phyloP scores from a whole-genome alignment of 2,113 vertebrate species.

The Suncus etruscus region DNA sequence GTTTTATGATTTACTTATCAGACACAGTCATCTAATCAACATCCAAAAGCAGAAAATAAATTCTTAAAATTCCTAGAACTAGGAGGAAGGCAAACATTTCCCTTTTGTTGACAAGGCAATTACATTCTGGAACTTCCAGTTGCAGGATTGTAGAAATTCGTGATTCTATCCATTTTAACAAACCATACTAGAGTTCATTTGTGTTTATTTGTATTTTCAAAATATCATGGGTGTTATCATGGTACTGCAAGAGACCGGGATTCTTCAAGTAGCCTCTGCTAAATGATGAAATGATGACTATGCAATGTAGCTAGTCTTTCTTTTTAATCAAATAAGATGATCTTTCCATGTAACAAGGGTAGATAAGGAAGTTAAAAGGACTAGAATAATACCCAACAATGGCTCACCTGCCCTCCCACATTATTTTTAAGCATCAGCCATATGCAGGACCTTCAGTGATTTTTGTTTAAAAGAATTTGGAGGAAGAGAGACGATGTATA shows the following conservation, averaged over 20 bases:
- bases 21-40: background rate
- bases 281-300: background rate
- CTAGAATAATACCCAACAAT: background rate
- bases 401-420: background rate
- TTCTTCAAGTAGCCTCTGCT: background rate
- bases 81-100: slow-evolving; percentile 4
- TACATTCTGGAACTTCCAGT: background rate
- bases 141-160: slow-evolving; percentile 6
- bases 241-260: background rate
- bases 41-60: slow-evolving; percentile 40
- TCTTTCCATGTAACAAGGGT: background rate
- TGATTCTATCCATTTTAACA: background rate
- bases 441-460: slow-evolving; percentile 25
- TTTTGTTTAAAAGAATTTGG: slow-evolving; percentile 49
- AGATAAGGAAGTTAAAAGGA: rapidly evolving
- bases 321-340: background rate
- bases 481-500: slow-evolving; percentile 30
- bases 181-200: background rate
- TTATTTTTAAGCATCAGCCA: background rate
- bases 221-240: background rate
- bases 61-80: slow-evolving; percentile 32
- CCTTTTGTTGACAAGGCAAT: background rate
- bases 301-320: background rate
- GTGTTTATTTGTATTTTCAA: slow-evolving; percentile 43
- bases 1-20: background rate